A percentile compares a stretch with the other conserved stretches of the same genome.
phyloP scores from a whole-genome alignment of 2,797 vertebrate species.

The Champsocephalus gunnari region DNA sequence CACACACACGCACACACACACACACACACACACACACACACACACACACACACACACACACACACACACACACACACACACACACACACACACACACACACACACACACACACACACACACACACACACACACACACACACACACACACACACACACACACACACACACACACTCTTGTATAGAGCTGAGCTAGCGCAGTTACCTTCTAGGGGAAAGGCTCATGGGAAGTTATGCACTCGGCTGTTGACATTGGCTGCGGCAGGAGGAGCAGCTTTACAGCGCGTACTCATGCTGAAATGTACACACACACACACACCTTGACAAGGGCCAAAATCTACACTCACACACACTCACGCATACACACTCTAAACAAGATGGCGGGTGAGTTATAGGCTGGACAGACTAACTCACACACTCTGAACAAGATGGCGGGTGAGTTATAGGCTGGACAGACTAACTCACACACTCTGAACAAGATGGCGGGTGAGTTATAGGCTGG shows the following conservation, averaged over 20 bases:
- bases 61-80: constrained; percentile 23
- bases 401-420: constrained; percentile 18
- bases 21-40: constrained; percentile 17
- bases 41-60: constrained; percentile 16
- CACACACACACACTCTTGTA: not conserved
- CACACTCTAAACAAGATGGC: constrained; percentile 60
- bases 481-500: constrained; percentile 52
- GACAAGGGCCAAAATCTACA: constrained; percentile 16
- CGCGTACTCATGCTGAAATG: constrained; percentile 27
- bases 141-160: no score
- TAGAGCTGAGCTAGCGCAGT: constrained; percentile 41
- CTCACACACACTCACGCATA: not conserved
- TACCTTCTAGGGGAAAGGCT: constrained; percentile 79
- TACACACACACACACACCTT: constrained; percentile 28
- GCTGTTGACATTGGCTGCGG: constrained; percentile 75
- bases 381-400: constrained; percentile 51
- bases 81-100: constrained; percentile 24
- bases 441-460: constrained; percentile 31
- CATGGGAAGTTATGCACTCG: constrained; percentile 76
- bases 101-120: constrained; percentile 30
- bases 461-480: constrained; percentile 37
- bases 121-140: no score
- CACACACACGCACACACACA: constrained; percentile 21
- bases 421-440: constrained; percentile 57
- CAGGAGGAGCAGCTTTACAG: constrained; percentile 62